These are phyloP conservation scores for Emys orbicularis DNA, from an alignment of 2,797 vertebrate species.

Conservation along the genomic window DNA sequence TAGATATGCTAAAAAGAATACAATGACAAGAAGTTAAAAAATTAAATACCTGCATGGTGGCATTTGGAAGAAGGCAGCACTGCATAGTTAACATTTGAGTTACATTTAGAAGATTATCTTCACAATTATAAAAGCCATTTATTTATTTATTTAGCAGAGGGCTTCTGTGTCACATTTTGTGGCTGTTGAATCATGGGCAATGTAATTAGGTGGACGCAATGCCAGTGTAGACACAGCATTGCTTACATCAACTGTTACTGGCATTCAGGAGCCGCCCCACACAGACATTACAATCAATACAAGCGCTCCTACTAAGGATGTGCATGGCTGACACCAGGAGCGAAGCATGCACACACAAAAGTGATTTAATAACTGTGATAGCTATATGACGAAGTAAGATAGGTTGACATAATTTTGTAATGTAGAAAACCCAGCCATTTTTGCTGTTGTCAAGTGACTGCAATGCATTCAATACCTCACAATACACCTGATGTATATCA, in stretches of 20 bases:
- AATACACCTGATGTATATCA: background rate
- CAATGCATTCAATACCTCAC: background rate
- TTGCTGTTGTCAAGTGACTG: background rate
- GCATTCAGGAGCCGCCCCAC: background rate
- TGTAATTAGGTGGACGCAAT: background rate
- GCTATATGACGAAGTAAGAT: background rate
- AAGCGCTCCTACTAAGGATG: background rate
- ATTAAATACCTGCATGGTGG: accelerated
- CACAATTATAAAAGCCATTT: too few species aligned
- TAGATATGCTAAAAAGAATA: background rate
- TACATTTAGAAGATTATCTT: too few species aligned
- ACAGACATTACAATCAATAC: background rate
- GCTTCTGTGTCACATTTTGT: background rate
- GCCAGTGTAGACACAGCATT: background rate
- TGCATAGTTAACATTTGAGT: too few species aligned
- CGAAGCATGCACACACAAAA: background rate
- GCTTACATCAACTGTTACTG: background rate
- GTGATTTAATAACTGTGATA: background rate
- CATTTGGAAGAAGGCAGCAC: background rate
- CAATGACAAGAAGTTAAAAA: background rate
- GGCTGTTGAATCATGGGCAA: background rate
- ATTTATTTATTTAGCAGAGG: background rate
- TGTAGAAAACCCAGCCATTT: background rate
- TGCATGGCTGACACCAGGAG: background rate
- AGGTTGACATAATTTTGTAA: background rate